Percentiles rank a stretch among this genome's conserved stretches.
Evolutionary conservation across 2,113 vertebrate genomes (phyloP).

Genomic region (Thomomys bottae): DNA sequence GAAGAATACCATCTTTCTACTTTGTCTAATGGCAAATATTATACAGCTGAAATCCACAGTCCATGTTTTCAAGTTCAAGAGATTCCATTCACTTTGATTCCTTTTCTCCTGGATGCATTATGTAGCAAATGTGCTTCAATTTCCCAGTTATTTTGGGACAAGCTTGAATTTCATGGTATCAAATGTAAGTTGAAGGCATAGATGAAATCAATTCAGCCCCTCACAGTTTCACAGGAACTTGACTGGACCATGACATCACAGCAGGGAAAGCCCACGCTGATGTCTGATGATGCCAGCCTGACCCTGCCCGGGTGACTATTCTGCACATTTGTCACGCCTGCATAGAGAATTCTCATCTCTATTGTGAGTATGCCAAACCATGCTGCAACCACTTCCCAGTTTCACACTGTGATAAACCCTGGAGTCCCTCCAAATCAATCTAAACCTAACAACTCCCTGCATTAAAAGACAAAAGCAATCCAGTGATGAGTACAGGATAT

Average conservation of each 20-base stretch:
- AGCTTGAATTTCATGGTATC: neutral
- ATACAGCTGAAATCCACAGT: neutral
- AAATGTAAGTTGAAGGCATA: neutral
- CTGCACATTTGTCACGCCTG: neutral
- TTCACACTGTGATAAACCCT: conserved; percentile 13
- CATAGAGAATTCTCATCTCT: neutral
- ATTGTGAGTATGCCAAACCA: neutral
- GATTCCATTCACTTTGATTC: neutral
- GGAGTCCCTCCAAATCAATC: neutral
- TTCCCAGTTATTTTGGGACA: conserved; percentile 17
- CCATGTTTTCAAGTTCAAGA: neutral
- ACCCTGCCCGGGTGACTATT: neutral
- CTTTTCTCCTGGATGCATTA: neutral
- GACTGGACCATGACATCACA: neutral
- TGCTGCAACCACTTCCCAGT: neutral
- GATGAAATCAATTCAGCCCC: conserved; percentile 6
- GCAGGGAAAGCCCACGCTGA: neutral
- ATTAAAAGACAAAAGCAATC: neutral
- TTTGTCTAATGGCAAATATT: neutral
- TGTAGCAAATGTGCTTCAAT: neutral
- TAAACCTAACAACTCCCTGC: neutral
- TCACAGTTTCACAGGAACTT: neutral
- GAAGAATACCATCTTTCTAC: neutral
- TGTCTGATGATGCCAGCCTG: neutral
- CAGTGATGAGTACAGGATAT: neutral